Base-by-base conservation (phyloP, 2,797 vertebrate genomes). In the Macropodus opercularis region DNA sequence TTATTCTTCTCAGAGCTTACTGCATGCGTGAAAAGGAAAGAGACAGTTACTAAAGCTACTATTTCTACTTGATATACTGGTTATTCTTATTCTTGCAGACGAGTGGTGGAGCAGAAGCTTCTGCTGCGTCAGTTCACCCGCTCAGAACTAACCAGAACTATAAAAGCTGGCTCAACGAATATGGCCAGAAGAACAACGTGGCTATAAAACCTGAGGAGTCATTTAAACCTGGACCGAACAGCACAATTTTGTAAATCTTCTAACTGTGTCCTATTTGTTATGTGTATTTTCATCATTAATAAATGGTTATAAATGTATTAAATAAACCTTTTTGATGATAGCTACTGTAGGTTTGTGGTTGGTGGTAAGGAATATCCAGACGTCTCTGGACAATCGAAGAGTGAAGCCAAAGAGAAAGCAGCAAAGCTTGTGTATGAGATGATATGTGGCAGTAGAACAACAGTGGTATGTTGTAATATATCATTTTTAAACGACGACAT, bases 101-200 rank as follows among this genome's bases (percentile, higher is more conserved):
- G 15, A 69, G 53, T 36, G 18, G 46, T 4, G 4, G 24, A 8
- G 0, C 21, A 18, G 67, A 63, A 15, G 10, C 15, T 21, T 36
- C 56, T 2, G 0, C 63, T 9, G 1, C 48, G 44, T n/a, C 26
- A 5, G 23, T 4, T 19, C 57, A 6, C 10, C n/a, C 26, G 1
- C 48, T 8, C n/a, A 3, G 57, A 2, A 29, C 22, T 32, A 64
- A 60, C 17, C 8, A 13, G 21, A 91, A 90, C 18, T 92, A 72
- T 24, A 66, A 47, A 5, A 53, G 78, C 41, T 92, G 90, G 92
- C 82, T 93, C 6, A 90, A 93, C 77, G 87, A 92, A 40, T 68
- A 91, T 6, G 43, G 68, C 29, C 68, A 71, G 23, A 59, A 0
- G 17, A 74, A 46, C 3, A 56, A 2, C 12, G 0, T 82, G 21